A percentile compares a stretch with the other conserved stretches of the same genome.
Conservation (phyloP, 2,797 vertebrate genomes). For the Ctenochaetus hawaiiensis region DNA sequence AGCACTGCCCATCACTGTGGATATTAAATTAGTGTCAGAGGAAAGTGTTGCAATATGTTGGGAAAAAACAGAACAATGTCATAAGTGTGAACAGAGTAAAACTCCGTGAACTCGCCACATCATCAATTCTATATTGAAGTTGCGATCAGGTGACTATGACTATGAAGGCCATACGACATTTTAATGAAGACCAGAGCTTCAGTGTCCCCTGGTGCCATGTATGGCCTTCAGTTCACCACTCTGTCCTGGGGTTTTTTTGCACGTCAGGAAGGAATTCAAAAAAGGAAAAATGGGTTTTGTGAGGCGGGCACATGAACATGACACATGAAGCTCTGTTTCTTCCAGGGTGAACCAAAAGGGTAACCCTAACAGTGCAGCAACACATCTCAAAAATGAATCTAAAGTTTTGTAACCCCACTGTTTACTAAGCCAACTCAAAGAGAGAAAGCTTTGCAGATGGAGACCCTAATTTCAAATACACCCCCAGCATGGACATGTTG, state of each 20-base stretch:
- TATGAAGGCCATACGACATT: too few relatives aligned
- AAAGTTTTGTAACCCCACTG: conserved; percentile 9
- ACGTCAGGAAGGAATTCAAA: too few relatives aligned
- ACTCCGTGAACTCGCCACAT: too few relatives aligned
- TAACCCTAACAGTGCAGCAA: neutral
- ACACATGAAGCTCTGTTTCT: neutral
- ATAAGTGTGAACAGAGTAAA: too few relatives aligned
- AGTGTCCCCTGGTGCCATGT: too few relatives aligned
- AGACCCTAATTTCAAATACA: conserved; percentile 12
- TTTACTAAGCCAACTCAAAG: conserved; percentile 30
- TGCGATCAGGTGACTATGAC: too few relatives aligned
- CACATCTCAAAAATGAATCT: neutral
- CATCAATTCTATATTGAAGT: too few relatives aligned
- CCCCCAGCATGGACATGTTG: neutral
- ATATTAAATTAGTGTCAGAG: neutral
- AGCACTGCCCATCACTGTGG: neutral
- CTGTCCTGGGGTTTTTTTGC: neutral
- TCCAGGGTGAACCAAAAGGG: conserved; percentile 4
- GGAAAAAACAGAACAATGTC: too few relatives aligned
- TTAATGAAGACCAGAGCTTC: too few relatives aligned
- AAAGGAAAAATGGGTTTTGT: neutral
- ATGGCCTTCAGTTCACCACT: neutral
- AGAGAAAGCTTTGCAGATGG: conserved; percentile 33
- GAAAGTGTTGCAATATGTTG: too few relatives aligned
- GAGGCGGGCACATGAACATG: neutral